phyloP scores from a whole-genome alignment of 2,888 invertebrate genomes.

The Cerastoderma edule region DNA sequence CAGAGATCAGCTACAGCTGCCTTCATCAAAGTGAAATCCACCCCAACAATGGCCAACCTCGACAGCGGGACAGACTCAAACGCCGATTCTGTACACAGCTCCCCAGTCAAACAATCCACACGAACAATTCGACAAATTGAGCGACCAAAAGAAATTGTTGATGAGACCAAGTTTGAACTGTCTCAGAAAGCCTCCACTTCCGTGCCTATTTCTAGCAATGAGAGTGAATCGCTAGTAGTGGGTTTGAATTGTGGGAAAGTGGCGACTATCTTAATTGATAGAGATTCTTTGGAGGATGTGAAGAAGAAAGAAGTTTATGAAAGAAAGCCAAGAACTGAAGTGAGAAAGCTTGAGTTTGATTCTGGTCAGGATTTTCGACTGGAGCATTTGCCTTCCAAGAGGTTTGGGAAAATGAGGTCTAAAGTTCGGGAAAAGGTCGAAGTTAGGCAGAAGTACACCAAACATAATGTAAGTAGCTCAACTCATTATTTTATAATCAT shows the following conservation, averaged over 20 bases:
- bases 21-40: conserved; percentile 64
- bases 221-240: no score
- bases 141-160: not conserved
- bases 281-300: no score
- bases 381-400: conserved; percentile 36
- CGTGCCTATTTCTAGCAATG: conserved; percentile 15
- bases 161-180: conserved; percentile 13
- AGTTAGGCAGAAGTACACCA: conserved; percentile 47
- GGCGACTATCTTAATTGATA: no score
- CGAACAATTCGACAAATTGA: conserved; percentile 3
- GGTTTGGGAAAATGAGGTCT: conserved; percentile 49
- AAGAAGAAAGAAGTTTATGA: no score
- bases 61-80: conserved; percentile 36
- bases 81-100: conserved; percentile 33
- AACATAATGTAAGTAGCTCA: conserved; percentile 47
- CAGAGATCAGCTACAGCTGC: conserved; percentile 66
- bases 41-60: not conserved
- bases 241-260: no score
- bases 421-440: conserved; percentile 50
- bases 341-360: conserved; percentile 48
- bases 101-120: conserved; percentile 27
- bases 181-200: conserved; percentile 1
- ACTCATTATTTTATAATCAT: no score
- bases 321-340: conserved; percentile 30
- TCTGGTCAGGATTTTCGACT: conserved; percentile 31